phyloP scores from a whole-genome alignment of 2,888 invertebrate genomes.

The Leptopterna dolabrata region DNA sequence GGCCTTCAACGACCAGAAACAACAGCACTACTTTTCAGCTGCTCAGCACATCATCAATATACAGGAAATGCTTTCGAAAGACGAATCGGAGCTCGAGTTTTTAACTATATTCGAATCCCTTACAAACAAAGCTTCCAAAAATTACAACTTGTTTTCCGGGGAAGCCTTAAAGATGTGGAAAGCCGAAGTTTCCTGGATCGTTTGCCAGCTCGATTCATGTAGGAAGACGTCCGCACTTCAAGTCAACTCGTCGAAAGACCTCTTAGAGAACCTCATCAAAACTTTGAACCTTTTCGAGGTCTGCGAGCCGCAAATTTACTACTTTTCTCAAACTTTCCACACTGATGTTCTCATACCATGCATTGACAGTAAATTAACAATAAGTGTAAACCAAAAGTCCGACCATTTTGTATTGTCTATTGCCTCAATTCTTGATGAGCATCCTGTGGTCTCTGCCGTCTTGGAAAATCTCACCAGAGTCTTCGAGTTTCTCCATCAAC shows the following conservation, averaged over 20 bases:
- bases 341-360: slow-evolving; percentile 29
- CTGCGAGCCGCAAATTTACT: slow-evolving; percentile 36
- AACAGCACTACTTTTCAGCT: slow-evolving; percentile 67
- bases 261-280: slow-evolving; percentile 63
- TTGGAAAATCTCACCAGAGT: background rate
- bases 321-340: slow-evolving; percentile 13
- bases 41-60: slow-evolving; percentile 70
- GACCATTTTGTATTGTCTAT: background rate
- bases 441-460: background rate
- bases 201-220: slow-evolving; percentile 62
- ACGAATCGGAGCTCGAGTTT: slow-evolving; percentile 69
- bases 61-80: slow-evolving; percentile 64
- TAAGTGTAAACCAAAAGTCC: background rate
- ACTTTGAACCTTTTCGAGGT: slow-evolving; percentile 59
- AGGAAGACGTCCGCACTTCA: slow-evolving; percentile 53
- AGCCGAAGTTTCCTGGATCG: slow-evolving; percentile 69
- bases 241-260: slow-evolving; percentile 61
- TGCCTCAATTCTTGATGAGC: background rate
- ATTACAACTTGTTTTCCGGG: slow-evolving; percentile 68
- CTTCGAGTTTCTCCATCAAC: slow-evolving; percentile 25
- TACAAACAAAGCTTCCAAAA: slow-evolving; percentile 64
- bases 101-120: slow-evolving; percentile 71
- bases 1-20: background rate
- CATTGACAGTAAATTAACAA: background rate
- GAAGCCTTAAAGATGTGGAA: slow-evolving; percentile 70